These are phyloP conservation scores for Anthopleura xanthogrammica DNA, from an alignment of 92 coral and sea anemone species.

Conservation along the genomic window DNA sequence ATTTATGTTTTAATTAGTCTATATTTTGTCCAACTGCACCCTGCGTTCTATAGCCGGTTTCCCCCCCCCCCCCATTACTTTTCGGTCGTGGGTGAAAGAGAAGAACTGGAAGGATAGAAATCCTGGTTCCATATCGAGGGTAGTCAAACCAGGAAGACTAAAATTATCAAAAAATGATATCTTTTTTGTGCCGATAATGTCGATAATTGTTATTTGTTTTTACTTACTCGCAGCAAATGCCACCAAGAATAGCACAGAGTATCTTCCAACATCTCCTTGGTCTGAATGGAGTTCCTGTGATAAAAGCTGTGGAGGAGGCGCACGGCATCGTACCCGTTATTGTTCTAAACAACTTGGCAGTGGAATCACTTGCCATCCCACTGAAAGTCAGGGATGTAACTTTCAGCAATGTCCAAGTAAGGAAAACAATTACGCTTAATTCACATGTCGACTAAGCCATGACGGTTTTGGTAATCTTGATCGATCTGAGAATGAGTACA, in stretches of 20 bases:
- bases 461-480: no score
- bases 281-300: slow-evolving; percentile 32
- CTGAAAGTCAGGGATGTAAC: slow-evolving; percentile 23
- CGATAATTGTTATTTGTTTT: background rate
- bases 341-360: slow-evolving; percentile 19
- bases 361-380: slow-evolving; percentile 17
- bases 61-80: no score
- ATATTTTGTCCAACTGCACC: background rate
- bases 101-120: no score
- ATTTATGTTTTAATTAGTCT: background rate
- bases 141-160: no score
- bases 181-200: no score
- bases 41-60: no score
- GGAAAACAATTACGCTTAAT: background rate
- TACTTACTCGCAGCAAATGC: background rate
- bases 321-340: slow-evolving; percentile 9
- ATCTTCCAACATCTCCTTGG: slow-evolving; percentile 21
- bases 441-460: no score
- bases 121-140: no score
- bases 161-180: no score
- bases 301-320: slow-evolving; percentile 22
- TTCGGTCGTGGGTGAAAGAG: no score
- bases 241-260: background rate
- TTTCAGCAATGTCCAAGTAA: slow-evolving; percentile 30
- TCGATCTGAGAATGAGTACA: no score